These are phyloP conservation scores for Chelon labrosus DNA, from an alignment of 2,797 vertebrate genomes.

Conservation along the genomic window DNA sequence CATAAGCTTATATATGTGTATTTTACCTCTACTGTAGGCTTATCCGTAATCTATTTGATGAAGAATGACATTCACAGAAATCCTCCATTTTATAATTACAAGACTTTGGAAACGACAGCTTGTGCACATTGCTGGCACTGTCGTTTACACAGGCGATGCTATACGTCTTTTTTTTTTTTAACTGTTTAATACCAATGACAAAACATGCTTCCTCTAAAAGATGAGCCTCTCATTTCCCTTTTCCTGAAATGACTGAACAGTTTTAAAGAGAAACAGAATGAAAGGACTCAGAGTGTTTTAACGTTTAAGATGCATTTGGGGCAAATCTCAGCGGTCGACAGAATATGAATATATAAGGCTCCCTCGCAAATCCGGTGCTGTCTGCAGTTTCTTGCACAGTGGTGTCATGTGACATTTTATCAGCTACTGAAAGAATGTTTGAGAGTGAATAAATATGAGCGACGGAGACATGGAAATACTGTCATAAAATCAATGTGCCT, in stretches of 20 bases:
- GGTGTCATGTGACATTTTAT: conserved; percentile 46
- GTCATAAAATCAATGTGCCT: conserved; percentile 20
- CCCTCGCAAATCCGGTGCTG: conserved; percentile 26
- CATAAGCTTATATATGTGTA: conserved; percentile 10
- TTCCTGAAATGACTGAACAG: conserved; percentile 24
- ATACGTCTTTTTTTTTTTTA: neutral
- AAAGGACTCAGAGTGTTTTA: conserved; percentile 41
- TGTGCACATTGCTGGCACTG: neutral
- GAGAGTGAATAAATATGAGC: conserved; percentile 22
- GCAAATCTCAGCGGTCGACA: conserved; percentile 60
- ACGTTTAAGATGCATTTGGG: conserved; percentile 65
- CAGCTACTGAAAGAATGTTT: conserved; percentile 18
- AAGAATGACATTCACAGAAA: conserved; percentile 7
- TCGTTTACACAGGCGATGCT: neutral
- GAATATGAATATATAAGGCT: conserved; percentile 39
- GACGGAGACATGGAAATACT: conserved; percentile 8
- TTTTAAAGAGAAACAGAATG: conserved; percentile 20
- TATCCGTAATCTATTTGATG: conserved; percentile 26
- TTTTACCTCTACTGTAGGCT: conserved; percentile 16
- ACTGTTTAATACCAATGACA: conserved; percentile 1
- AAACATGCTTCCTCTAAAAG: neutral
- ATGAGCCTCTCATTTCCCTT: conserved; percentile 15
- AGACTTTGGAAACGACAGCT: conserved; percentile 21
- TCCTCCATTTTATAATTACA: conserved; percentile 21
- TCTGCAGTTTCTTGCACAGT: conserved; percentile 37